phyloP scores from a whole-genome alignment of 2,888 invertebrate species.

The Harpalus rubripes region DNA sequence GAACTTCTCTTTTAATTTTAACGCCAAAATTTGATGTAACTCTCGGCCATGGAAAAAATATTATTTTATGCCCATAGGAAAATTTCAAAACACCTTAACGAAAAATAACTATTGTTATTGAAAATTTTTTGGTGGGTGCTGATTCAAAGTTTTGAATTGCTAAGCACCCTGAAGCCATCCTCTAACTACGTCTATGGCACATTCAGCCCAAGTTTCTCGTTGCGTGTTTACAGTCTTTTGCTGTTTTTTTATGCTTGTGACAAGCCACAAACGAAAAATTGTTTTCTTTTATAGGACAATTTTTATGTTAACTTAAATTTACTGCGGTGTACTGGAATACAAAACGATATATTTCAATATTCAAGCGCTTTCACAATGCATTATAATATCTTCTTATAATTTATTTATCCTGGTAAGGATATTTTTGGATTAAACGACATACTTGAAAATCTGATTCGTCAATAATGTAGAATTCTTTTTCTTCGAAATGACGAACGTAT shows the following conservation, averaged over 20 bases:
- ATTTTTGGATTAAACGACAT: conserved; percentile 36
- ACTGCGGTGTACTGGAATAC: conserved; percentile 33
- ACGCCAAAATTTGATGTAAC: no score
- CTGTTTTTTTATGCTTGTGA: conserved; percentile 13
- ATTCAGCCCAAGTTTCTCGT: not conserved
- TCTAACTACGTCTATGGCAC: no score
- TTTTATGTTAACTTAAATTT: conserved; percentile 46
- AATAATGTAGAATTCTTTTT: conserved; percentile 4
- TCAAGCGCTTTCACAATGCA: conserved; percentile 13
- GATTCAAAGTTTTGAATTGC: no score
- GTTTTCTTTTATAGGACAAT: conserved; percentile 47
- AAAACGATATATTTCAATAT: conserved; percentile 48
- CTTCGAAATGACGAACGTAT: not conserved
- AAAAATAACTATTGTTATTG: no score
- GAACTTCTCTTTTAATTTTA: no score
- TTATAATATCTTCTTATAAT: conserved; percentile 44
- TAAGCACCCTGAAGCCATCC: conserved; percentile 5
- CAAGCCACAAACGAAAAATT: conserved; percentile 38
- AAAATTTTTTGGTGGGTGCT: no score
- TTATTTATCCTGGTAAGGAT: conserved; percentile 11
- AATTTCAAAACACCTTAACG: no score
- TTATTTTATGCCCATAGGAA: no score
- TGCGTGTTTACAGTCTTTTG: conserved; percentile 39
- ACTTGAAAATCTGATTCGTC: conserved; percentile 9
- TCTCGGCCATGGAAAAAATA: no score